Conservation (phyloP, 2,797 vertebrate species). For the Trachops cirrhosus region DNA sequence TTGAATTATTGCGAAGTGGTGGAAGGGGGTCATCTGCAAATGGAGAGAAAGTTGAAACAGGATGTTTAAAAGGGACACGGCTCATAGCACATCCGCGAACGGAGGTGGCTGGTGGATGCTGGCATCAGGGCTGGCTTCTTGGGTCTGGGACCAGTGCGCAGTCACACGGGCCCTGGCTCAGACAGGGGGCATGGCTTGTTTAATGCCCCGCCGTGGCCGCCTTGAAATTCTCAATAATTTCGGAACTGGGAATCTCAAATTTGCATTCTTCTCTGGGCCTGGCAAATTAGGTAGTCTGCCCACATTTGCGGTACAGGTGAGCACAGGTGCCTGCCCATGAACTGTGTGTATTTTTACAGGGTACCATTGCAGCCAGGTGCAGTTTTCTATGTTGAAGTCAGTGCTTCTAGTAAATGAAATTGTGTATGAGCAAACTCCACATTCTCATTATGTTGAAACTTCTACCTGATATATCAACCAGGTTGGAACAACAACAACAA, state of each 20-base stretch:
- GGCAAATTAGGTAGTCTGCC: not conserved
- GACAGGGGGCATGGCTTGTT: not conserved
- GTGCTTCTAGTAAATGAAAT: not conserved
- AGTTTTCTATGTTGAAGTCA: not conserved
- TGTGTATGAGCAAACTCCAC: not conserved
- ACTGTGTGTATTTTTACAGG: not conserved
- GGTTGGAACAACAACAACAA: not conserved
- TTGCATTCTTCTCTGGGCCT: not conserved
- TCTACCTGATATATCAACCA: not conserved
- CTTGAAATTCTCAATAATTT: not conserved
- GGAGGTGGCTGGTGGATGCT: not conserved
- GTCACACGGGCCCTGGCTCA: not conserved
- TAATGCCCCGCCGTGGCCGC: not conserved
- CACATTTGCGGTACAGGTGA: not conserved
- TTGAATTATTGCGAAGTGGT: not conserved
- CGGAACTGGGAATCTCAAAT: not conserved
- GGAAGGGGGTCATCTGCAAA: not conserved
- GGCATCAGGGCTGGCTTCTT: rapidly evolving
- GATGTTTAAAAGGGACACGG: not conserved
- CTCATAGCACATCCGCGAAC: rapidly evolving
- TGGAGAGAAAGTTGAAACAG: no score
- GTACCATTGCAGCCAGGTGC: not conserved
- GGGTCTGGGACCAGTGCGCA: rapidly evolving
- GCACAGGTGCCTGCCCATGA: rapidly evolving
- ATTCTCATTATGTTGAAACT: not conserved